Conservation (phyloP, 2,113 vertebrate species). For the Scomber scombrus region DNA sequence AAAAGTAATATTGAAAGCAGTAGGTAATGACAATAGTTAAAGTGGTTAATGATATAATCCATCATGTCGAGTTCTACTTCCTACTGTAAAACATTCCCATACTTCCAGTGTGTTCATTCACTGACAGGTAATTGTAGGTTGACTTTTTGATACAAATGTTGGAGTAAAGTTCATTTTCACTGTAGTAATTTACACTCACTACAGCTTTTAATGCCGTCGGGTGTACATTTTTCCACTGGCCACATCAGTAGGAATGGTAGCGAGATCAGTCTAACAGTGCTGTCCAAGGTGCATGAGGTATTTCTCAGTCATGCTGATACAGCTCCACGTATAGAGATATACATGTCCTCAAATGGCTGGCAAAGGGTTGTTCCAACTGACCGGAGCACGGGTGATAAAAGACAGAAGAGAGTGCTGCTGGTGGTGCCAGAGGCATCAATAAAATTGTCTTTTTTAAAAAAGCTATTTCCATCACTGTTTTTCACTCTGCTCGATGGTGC, state of each 20-base stretch:
- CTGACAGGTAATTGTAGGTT: conserved; percentile 20
- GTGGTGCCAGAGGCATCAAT: conserved; percentile 33
- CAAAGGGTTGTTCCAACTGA: conserved; percentile 39
- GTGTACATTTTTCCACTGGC: background rate
- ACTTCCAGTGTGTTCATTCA: conserved; percentile 5
- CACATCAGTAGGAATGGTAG: conserved; percentile 3
- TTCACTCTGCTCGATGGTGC: conserved; percentile 53
- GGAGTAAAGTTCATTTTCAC: background rate
- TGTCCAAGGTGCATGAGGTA: background rate
- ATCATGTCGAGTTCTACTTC: no score
- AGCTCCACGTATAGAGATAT: conserved; percentile 9
- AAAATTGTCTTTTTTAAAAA: conserved; percentile 17
- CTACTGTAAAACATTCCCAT: background rate
- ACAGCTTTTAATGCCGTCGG: background rate
- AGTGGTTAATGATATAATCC: no score
- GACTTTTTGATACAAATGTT: background rate
- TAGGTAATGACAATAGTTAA: no score
- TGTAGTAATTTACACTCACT: conserved; percentile 14
- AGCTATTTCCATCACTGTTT: conserved; percentile 45
- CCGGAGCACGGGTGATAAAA: conserved; percentile 24
- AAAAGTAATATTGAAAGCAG: no score
- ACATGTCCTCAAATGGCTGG: conserved; percentile 8
- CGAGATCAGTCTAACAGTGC: background rate
- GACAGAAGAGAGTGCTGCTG: conserved; percentile 13
- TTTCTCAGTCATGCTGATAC: conserved; percentile 4